Base-by-base conservation (phyloP, 2,797 vertebrate genomes). In the Phalanger gymnotis region DNA sequence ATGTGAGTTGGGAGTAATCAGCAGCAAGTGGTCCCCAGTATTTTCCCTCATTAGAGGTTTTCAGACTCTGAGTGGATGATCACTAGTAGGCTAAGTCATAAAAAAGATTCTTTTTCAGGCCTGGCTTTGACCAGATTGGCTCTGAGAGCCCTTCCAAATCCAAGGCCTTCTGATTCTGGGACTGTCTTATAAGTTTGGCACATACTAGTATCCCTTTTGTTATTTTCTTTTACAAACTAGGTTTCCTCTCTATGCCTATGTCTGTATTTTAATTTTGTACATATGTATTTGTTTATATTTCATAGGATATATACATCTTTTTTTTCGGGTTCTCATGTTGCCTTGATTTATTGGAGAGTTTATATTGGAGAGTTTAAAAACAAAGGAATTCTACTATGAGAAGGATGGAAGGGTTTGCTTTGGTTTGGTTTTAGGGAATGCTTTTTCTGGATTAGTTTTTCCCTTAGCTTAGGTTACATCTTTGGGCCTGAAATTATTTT, bases 291-390 rank as follows among this genome's bases (percentile, higher is more conserved):
- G 22, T 87, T 27, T 51, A 51, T 87, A 51, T 27, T 40, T 40
- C 61, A 87, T 47, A 51, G 9, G 10, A 73, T 87, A 47, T 51
- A 54, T 0, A 0, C 94, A 93, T 92, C 40, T 54, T 91, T 90
- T 96, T 96, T 95, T 96, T 54, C 94, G 95, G 94, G 89, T 92
- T 93, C 53, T 91, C n/a, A 22, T 54, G 56, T 95, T 87, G 90
- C 56, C 54, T 95, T 92, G 28, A 34, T 91, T 92, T 94, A 51
- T 95, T n/a, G n/a, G n/a, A n/a, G n/a, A n/a, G n/a, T n/a, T n/a
- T 94, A 89, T 90, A 92, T 28, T 94, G 91, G 31, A 34, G 30
- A 58, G 3, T 53, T 94, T 94, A 53, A 94, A 96, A 96, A 93
- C 6, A 90, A 28, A 91, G 12, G 54, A 22, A 73, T 40, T 87